Evolutionary conservation across 2,113 vertebrate genomes (phyloP).

Genomic region (Eulacestoma nigropectus): DNA sequence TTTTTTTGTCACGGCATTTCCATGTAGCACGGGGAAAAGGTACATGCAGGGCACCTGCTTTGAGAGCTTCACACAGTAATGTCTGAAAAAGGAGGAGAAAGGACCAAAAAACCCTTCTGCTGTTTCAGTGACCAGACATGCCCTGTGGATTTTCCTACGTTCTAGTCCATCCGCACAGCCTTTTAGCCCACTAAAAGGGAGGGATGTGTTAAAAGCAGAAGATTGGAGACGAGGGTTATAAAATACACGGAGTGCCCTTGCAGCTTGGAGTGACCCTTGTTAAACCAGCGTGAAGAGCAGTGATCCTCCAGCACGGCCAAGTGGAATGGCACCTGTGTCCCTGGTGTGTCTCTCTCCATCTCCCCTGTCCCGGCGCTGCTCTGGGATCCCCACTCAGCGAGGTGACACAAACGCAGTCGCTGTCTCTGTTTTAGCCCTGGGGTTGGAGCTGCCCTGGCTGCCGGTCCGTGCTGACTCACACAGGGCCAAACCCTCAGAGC

Average conservation of each 20-base stretch:
- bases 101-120: neutral
- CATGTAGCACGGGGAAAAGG: neutral
- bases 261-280: neutral
- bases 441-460: neutral
- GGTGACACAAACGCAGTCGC: neutral
- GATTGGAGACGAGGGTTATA: neutral
- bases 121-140: neutral
- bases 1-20: neutral
- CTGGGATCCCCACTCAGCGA: rapidly evolving
- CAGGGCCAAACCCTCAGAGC: neutral
- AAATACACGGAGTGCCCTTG: neutral
- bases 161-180: neutral
- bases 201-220: neutral
- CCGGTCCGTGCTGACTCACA: rapidly evolving
- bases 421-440: rapidly evolving
- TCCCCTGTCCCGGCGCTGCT: neutral
- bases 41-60: neutral
- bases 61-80: neutral
- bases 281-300: neutral
- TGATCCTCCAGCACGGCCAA: neutral
- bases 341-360: neutral
- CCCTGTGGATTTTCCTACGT: neutral
- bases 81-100: neutral
- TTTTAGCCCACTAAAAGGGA: neutral
- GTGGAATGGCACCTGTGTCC: neutral